Evolutionary conservation across 2,113 vertebrate species (phyloP), one percentile per base, ranked within the genome.

Genomic region (Pseudorasbora parva): DNA sequence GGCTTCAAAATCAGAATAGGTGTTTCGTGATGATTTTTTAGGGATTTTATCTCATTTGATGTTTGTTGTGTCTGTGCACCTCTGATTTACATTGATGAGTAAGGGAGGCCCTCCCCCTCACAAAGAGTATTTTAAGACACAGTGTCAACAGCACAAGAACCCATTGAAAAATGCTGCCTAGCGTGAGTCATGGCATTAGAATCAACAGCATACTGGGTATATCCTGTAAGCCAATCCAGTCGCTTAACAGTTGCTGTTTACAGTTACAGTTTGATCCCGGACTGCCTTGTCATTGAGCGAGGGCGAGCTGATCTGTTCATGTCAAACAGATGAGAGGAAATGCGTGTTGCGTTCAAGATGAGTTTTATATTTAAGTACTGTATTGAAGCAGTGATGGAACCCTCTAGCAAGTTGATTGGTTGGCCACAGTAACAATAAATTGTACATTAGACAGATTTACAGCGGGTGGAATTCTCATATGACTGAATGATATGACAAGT

Each of bases 81-180:
- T 68, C 59, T 47, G 41, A 85, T 82, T 78, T 84, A 85, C 68
- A 85, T 68, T 19, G 77, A 84, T 84, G 86, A 87, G 75, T 76
- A 87, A 85, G 76, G 83, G 37, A 83, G 62, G 54, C 64, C 82
- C 87, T 83, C 87, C 87, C 81, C 87, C 87, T 86, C 87, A 88
- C 71, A 80, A 85, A 85, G 76, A 60, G 68, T 88, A 88, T 88
- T 88, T 88, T 88, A 83, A 86, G 84, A 77, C 74, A 47, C 84
- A 8, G 87, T 84, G 84, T 86, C 84, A 85, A 85, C 84, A 54
- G 49, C 82, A 83, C 76, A 83, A 62, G 60, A 77, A 77, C 47
- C 76, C 84, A 83, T 79, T 81, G 77, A 87, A 81, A 81, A 81
- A 81, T 81, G 79, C 64, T 54, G 30, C 43, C 19, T 37, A 72